Evolutionary conservation across 2,797 vertebrate species (phyloP).

Genomic region (Capromys pilorides): DNA sequence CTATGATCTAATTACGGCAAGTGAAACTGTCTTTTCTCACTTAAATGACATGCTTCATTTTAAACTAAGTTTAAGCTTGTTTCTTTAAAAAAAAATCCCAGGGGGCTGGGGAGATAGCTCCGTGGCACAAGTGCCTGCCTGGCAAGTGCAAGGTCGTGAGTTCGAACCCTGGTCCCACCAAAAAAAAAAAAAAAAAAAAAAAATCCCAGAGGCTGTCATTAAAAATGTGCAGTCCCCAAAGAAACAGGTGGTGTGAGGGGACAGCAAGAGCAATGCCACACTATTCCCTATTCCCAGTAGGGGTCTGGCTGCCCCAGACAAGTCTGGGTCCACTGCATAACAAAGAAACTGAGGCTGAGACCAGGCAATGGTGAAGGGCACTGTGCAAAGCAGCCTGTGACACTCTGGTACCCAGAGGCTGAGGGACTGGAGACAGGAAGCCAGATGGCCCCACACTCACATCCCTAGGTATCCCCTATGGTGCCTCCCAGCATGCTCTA

Average conservation of each 20-base stretch:
- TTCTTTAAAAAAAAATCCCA: not conserved
- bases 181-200: not conserved
- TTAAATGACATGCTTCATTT: constrained; percentile 38
- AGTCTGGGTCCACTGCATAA: not conserved
- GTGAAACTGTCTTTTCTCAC: constrained; percentile 26
- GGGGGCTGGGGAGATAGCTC: not conserved
- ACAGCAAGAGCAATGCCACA: not conserved
- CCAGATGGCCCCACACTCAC: not conserved
- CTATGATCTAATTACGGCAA: constrained; percentile 31
- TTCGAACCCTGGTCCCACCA: too few relatives aligned
- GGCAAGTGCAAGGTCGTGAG: too few relatives aligned
- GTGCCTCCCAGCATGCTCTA: not conserved
- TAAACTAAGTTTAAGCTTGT: constrained; percentile 46
- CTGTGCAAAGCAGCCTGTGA: not conserved
- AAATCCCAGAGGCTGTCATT: not conserved
- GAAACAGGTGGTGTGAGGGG: not conserved
- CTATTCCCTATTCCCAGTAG: not conserved
- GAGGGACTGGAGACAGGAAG: not conserved
- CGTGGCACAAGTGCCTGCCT: too few relatives aligned
- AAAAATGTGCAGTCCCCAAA: not conserved
- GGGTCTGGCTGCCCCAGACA: not conserved
- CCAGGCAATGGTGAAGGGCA: not conserved
- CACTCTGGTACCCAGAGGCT: not conserved
- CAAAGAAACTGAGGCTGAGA: constrained; percentile 1
- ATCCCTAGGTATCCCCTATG: not conserved